Percentiles rank a stretch among this genome's conserved stretches.
Evolutionary conservation across 2,797 vertebrate species (phyloP).

Genomic region (Sebastes miniatus): DNA sequence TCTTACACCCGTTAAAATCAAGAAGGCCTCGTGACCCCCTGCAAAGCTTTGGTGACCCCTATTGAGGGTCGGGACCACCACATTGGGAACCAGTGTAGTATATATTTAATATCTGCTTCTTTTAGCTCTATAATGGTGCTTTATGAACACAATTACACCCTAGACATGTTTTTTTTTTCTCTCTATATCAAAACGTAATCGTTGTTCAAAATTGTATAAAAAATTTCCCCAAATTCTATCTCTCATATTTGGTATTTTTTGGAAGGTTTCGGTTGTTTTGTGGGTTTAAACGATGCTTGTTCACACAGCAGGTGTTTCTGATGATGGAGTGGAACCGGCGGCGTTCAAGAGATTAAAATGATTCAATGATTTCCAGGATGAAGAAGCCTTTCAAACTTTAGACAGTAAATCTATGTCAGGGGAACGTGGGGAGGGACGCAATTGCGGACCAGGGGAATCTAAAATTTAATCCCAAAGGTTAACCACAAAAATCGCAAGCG

Average conservation of each 20-base stretch:
- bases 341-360: not conserved
- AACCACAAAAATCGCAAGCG: no score
- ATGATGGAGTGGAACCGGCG: not conserved
- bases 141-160: not conserved
- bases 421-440: no score
- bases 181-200: not conserved
- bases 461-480: no score
- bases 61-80: no score
- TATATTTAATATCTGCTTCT: not conserved
- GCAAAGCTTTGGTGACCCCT: no score
- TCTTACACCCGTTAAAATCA: no score
- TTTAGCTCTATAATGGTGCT: not conserved
- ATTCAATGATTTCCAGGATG: not conserved
- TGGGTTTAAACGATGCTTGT: not conserved
- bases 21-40: no score
- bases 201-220: not conserved
- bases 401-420: not conserved
- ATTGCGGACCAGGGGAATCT: no score
- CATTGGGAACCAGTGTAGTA: rapidly evolving
- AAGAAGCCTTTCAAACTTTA: not conserved
- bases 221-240: not conserved
- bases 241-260: not conserved
- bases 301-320: not conserved
- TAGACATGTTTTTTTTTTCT: not conserved
- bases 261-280: not conserved